Percentiles rank a stretch among this genome's conserved stretches.
Conservation (phyloP, 2,113 vertebrate genomes). For the Brachypodius melanocephalos region DNA sequence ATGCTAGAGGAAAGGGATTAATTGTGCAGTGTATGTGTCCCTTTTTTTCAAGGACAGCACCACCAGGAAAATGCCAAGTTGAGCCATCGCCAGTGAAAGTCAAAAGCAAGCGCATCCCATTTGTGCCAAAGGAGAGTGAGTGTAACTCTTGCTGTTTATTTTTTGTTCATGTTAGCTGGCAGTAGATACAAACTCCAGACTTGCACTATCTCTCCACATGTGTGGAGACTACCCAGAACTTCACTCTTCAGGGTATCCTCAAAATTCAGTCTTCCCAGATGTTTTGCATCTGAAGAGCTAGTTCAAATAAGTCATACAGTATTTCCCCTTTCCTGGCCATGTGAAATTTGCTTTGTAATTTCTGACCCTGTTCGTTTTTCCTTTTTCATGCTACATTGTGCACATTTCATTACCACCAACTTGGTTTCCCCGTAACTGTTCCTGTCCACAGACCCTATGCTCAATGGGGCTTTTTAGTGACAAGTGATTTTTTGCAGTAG, state of each 20-base stretch:
- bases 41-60: slow-evolving; percentile 82
- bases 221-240: neutral
- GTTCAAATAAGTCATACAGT: neutral
- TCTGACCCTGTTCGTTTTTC: neutral
- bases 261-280: slow-evolving; percentile 3
- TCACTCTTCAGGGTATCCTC: neutral
- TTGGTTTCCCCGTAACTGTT: neutral
- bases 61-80: slow-evolving; percentile 85
- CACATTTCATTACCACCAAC: neutral
- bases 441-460: neutral
- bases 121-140: slow-evolving; percentile 91
- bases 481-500: neutral
- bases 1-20: neutral
- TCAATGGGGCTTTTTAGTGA: neutral
- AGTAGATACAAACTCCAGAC: neutral
- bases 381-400: neutral
- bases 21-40: neutral
- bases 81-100: slow-evolving; percentile 81
- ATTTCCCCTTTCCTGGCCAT: neutral
- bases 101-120: slow-evolving; percentile 78
- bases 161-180: neutral
- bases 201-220: neutral
- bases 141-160: slow-evolving; percentile 12
- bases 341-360: neutral
- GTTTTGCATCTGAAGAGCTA: neutral